Conservation (phyloP, 1,140 invertebrate genomes). For the Nebria ingens region DNA sequence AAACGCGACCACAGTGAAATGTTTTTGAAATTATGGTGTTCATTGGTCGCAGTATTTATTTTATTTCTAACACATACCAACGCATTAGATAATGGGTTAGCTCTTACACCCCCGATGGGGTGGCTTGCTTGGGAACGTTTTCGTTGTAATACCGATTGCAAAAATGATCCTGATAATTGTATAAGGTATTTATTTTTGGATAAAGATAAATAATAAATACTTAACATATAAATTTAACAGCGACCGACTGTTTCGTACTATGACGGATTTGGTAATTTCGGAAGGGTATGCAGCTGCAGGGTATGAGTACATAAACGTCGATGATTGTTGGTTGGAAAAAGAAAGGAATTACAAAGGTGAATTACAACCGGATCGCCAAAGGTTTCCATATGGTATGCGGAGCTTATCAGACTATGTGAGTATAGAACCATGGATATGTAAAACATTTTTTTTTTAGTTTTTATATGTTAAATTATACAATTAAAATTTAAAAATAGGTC, state of each 20-base stretch:
- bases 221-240: slow-evolving; percentile 56
- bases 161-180: slow-evolving; percentile 84
- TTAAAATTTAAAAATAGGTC: slow-evolving; percentile 48
- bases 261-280: slow-evolving; percentile 79
- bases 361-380: slow-evolving; percentile 72
- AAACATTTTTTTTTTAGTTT: slow-evolving; percentile 12
- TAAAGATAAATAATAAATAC: neutral
- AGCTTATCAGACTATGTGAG: slow-evolving; percentile 84
- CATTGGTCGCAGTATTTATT: neutral
- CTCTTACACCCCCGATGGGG: slow-evolving; percentile 67
- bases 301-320: slow-evolving; percentile 89
- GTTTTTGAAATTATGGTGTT: slow-evolving; percentile 2
- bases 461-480: slow-evolving; percentile 5
- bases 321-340: slow-evolving; percentile 91
- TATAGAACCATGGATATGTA: slow-evolving; percentile 22
- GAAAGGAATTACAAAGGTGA: slow-evolving; percentile 61
- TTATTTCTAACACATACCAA: slow-evolving; percentile 13
- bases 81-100: slow-evolving; percentile 71
- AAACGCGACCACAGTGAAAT: too few species aligned
- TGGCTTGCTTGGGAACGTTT: slow-evolving; percentile 93
- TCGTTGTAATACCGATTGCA: slow-evolving; percentile 87
- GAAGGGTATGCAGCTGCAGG: slow-evolving; percentile 84
- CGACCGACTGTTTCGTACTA: slow-evolving; percentile 81
- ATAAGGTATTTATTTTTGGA: slow-evolving; percentile 75
- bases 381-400: slow-evolving; percentile 90